Base-by-base conservation (phyloP, 2,888 invertebrate genomes). In the Drosophila imparisetae region DNA sequence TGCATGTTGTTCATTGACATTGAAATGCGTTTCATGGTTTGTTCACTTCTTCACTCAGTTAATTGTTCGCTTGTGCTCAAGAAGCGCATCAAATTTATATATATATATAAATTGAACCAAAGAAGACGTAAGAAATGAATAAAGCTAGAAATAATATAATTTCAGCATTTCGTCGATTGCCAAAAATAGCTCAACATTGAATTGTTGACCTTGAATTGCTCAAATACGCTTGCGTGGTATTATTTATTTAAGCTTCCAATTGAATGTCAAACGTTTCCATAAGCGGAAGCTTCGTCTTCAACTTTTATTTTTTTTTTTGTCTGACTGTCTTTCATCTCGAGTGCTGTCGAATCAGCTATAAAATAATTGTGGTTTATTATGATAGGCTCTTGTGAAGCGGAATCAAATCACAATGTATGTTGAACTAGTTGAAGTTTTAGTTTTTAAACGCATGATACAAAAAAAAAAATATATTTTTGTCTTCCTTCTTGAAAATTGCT, bases 1-100 rank as follows among this genome's bases (percentile, higher is more conserved):
- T 76, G 53, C 76, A 69, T 82, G 72, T 65, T 81, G 71, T 77
- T 76, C 83, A 81, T 70, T 85, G 85, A 82, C 85, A 85, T 85
- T 85, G 85, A 89, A 89, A 89, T 80, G 82, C 64, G 83, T 74
- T 89, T 89, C 88, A 89, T 78, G 85, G 89, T 89, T 73, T 82
- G 72, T 80, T 89, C 85, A 84, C 85, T 85, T 81, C 80, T 73
- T 69, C 42, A 58, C 55, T 54, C 60, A 69, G 64, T 89, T 83
- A 83, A 84, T 89, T 83, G 76, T 70, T 69, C 30, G 62, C 40
- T 52, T 73, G 66, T 42, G 64, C 66, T 60, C 48, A 60, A 63
- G 57, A 63, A 61, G 69, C 59, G 76, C 76, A 72, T 69, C 78
- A 66, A 73, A 73, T 75, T 60, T 58, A 70, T 67, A 80, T 66